Conservation (phyloP, 2,888 invertebrate species). For the Strigamia transsilvanica region DNA sequence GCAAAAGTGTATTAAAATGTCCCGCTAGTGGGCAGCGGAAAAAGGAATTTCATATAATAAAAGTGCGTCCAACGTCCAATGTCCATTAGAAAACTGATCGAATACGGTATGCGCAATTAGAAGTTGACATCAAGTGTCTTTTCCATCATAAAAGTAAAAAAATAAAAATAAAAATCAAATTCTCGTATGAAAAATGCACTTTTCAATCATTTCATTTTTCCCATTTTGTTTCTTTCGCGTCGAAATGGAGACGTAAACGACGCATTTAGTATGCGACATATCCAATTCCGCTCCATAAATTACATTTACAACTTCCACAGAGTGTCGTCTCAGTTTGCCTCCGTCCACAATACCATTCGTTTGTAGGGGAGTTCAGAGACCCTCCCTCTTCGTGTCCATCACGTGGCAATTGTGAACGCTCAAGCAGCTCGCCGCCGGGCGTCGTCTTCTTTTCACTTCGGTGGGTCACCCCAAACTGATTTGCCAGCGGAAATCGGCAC, state of each 20-base stretch:
- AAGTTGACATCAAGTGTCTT: too few relatives aligned
- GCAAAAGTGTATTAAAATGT: too few relatives aligned
- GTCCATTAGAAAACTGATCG: too few relatives aligned
- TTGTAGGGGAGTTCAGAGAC: not conserved
- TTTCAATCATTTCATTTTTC: slow-evolving; percentile 33
- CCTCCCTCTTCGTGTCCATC: slow-evolving; percentile 23
- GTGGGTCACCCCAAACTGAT: slow-evolving; percentile 36
- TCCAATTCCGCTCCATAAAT: not conserved
- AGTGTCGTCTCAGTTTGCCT: not conserved
- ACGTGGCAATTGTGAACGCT: slow-evolving; percentile 27
- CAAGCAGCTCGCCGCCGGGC: not conserved
- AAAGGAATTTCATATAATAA: too few relatives aligned
- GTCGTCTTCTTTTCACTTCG: slow-evolving; percentile 41
- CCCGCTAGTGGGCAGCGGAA: too few relatives aligned
- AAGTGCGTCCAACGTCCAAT: too few relatives aligned
- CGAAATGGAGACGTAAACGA: slow-evolving; percentile 11
- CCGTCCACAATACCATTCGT: not conserved
- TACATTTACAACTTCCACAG: not conserved
- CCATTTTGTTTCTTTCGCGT: not conserved
- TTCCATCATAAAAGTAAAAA: too few relatives aligned
- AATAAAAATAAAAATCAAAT: too few relatives aligned
- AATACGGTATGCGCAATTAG: too few relatives aligned
- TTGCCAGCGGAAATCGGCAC: slow-evolving; percentile 41
- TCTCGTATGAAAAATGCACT: not conserved
- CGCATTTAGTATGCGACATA: slow-evolving; percentile 22